Evolutionary conservation across 2,888 invertebrate species (phyloP).

Genomic region (Hetaerina titia): DNA sequence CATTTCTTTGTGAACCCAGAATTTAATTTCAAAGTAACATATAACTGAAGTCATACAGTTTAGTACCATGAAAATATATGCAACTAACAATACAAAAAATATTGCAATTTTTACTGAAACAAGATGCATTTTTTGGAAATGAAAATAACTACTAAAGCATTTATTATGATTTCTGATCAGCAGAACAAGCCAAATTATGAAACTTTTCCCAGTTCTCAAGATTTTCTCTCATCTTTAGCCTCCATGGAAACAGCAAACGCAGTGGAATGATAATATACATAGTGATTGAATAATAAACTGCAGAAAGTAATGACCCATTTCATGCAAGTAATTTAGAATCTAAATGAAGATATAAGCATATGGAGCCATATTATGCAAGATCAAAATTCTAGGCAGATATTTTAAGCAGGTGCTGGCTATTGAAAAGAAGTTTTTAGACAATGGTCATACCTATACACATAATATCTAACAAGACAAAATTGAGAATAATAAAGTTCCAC

Average conservation of each 20-base stretch:
- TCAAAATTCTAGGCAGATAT: background rate
- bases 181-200: too few relatives aligned
- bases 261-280: background rate
- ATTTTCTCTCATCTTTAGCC: background rate
- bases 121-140: too few relatives aligned
- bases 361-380: background rate
- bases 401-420: background rate
- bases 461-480: background rate
- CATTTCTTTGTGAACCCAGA: too few relatives aligned
- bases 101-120: background rate
- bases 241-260: background rate
- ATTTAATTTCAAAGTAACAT: too few relatives aligned
- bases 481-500: background rate
- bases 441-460: background rate
- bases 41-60: too few relatives aligned
- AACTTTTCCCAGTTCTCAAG: background rate
- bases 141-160: too few relatives aligned
- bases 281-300: background rate
- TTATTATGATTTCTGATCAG: too few relatives aligned
- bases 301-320: background rate
- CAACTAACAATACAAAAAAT: too few relatives aligned
- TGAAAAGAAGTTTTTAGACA: background rate
- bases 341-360: background rate
- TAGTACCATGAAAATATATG: too few relatives aligned
- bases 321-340: background rate